Base-by-base conservation (phyloP, 2,888 invertebrate genomes). In the Nemotelus pantherinus region DNA sequence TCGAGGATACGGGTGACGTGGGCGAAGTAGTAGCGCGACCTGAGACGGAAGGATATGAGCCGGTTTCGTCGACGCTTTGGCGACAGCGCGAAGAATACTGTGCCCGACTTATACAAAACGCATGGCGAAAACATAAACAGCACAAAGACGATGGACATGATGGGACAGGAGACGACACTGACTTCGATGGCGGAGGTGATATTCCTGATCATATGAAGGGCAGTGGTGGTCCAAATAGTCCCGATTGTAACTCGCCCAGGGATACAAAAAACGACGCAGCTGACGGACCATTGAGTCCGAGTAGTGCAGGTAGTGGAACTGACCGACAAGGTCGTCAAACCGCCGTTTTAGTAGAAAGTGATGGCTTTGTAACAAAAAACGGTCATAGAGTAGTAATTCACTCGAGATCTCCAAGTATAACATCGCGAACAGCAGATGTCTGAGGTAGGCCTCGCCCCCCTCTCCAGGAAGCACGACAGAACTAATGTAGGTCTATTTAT, bases 11-110 rank as follows among this genome's bases (percentile, higher is more conserved):
- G 77, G 94, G 93, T 79, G 96, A 96, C 87, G 88, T 96, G 82
- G 92, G 90, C 81, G 96, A 96, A 88, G 95, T 95, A 81, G 94
- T 93, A 81, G 89, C 94, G 48, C 89, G 95, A 81, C 94, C 95
- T 64, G 95, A 94, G 86, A 95, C 95, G 86, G 92, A 92, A 81
- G 96, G 96, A 82, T 98, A 97, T 89, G 96, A 96, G 88, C 96
- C 96, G 72, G 95, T 97, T 81, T 96, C 96, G 83, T 96, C 96
- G 78, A 98, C 98, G 80, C 89, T 98, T 83, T 96, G 95, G 95
- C 91, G 98, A 81, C 98, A 98, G 89, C 93, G 98, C 81, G 98
- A 98, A 88, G 97, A 97, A 87, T 97, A 97, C 88, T 97, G 97
- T 89, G 97, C 98, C 82, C 91, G 96, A 82, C 91, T 97, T 80